Evolutionary conservation across 2,797 vertebrate species (phyloP), one percentile per base, ranked within the genome.

Genomic region (Chaetodon trifasciatus): DNA sequence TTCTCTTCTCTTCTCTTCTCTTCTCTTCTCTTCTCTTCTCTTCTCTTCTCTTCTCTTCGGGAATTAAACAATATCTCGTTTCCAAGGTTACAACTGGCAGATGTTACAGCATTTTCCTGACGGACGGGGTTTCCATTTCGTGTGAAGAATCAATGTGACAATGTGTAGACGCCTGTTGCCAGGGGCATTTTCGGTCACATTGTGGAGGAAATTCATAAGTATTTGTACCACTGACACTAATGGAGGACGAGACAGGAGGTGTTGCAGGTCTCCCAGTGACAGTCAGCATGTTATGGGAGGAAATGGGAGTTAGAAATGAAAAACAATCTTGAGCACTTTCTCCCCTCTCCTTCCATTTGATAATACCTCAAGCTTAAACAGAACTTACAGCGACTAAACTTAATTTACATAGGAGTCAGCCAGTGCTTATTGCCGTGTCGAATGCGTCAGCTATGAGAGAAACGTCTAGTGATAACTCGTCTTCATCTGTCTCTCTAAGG

Each of bases 391-490:
- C 82, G 73, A 91, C 62, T 85, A 75, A 73, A 60, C 78, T 77
- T 79, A 40, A 86, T 85, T 86, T 88, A 82, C 72, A 77, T 65
- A 46, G 40, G 71, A 87, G 57, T 79, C 75, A 73, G 77, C 50
- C 60, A 13, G 58, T 1, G 78, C 55, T 82, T 76, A 80, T 79
- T 86, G 63, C 64, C 19, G 61, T 70, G 24, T 63, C 85, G 77
- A 85, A 84, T 87, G 64, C 76, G 65, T 75, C 46, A 52, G 70
- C 79, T 60, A 39, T 67, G 53, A 83, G 81, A 84, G 58, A 76
- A 81, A 78, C 17, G 52, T 65, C 66, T 63, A 1, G 39, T 21
- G 24, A 28, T 53, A 72, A 66, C 82, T 76, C 35, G 15, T 55
- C 75, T 78, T 35, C 64, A 75, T 84, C 76, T 8, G 46, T 78